These are phyloP conservation scores for Temnothorax longispinosus DNA, from an alignment of 1,140 invertebrate genomes.

Conservation along the genomic window DNA sequence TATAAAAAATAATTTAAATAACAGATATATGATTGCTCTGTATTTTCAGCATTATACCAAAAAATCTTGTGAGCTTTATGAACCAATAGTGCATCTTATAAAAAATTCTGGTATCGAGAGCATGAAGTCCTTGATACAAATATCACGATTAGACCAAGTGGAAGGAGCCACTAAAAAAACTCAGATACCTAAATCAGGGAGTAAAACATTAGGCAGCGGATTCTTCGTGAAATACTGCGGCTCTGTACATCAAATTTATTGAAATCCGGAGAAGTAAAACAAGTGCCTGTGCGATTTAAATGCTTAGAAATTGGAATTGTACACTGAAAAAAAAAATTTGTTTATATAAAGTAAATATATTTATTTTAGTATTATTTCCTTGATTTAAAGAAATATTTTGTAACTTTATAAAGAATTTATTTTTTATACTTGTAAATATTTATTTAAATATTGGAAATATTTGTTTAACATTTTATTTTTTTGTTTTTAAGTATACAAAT, in stretches of 20 bases:
- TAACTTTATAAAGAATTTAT: no score
- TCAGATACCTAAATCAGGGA: slow-evolving; percentile 34
- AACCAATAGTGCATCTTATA: slow-evolving; percentile 81
- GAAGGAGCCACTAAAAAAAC: slow-evolving; percentile 17
- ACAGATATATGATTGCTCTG: neutral
- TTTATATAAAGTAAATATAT: no score
- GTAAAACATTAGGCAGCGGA: slow-evolving; percentile 77
- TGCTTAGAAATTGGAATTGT: slow-evolving; percentile 86
- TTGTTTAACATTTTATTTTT: no score
- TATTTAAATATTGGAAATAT: no score
- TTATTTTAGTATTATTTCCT: no score
- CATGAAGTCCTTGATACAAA: slow-evolving; percentile 73
- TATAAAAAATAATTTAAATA: neutral
- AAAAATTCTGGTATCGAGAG: slow-evolving; percentile 76
- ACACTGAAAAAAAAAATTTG: no score
- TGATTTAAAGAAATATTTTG: no score
- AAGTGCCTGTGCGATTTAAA: slow-evolving; percentile 84
- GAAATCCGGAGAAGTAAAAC: slow-evolving; percentile 73
- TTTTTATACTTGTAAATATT: no score
- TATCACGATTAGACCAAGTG: slow-evolving; percentile 37
- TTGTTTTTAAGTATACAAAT: no score
- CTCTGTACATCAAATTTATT: slow-evolving; percentile 80
- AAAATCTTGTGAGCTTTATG: slow-evolving; percentile 78
- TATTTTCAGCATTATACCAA: slow-evolving; percentile 77
- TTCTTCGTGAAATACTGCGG: slow-evolving; percentile 85